Evolutionary conservation across 1,140 invertebrate genomes (phyloP).

Genomic region (Zaprionus davidi): DNA sequence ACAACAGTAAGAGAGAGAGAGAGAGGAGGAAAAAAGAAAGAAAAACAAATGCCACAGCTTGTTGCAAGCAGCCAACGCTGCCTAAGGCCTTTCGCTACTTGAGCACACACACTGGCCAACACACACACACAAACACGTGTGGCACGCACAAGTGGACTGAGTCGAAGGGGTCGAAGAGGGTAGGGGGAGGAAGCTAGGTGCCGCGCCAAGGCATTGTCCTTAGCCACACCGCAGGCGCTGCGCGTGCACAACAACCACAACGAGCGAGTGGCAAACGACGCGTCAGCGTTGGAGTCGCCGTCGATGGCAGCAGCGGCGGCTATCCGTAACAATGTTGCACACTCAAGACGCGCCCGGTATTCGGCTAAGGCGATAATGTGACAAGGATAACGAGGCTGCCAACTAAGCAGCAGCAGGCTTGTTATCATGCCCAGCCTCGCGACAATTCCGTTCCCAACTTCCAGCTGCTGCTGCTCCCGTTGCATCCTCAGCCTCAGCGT

Average conservation of each 20-base stretch:
- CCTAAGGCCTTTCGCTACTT: conserved; percentile 77
- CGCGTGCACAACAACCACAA: conserved; percentile 60
- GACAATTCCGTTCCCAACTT: conserved; percentile 9
- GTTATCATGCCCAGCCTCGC: conserved; percentile 53
- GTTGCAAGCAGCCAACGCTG: conserved; percentile 50
- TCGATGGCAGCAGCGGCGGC: conserved; percentile 19
- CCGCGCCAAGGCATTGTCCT: conserved; percentile 51
- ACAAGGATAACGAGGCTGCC: conserved; percentile 75
- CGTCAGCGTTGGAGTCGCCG: neutral
- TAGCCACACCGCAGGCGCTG: conserved; percentile 62
- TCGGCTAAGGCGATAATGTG: conserved; percentile 80
- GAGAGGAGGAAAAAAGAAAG: conserved; percentile 22
- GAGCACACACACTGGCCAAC: conserved; percentile 58
- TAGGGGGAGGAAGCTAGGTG: neutral
- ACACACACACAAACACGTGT: conserved; percentile 22
- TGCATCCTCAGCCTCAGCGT: neutral
- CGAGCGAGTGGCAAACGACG: neutral
- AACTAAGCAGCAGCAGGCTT: conserved; percentile 44
- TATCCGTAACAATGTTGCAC: conserved; percentile 75
- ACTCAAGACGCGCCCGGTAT: conserved; percentile 74
- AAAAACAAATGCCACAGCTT: conserved; percentile 70
- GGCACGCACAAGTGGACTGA: conserved; percentile 5
- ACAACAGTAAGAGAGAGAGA: neutral
- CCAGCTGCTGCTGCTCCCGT: neutral
- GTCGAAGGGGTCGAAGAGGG: neutral